Conservation (phyloP, 2,888 invertebrate species). For the Coleophora flavipennella region DNA sequence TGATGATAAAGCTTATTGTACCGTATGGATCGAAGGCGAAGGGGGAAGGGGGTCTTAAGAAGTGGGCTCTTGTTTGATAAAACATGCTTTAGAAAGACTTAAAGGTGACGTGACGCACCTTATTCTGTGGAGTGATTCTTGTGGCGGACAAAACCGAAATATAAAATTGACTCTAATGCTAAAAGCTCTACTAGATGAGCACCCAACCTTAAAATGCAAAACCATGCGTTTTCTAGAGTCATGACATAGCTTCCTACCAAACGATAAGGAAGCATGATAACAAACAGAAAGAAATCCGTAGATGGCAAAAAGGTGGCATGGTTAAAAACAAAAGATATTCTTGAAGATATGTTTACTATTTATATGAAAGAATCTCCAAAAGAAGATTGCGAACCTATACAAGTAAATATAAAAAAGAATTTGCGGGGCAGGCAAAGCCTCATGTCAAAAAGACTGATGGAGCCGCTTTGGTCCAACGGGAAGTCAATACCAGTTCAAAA, state of each 20-base stretch:
- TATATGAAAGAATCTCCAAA: too few relatives aligned
- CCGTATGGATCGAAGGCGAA: slow-evolving; percentile 1
- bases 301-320: background rate
- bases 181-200: background rate
- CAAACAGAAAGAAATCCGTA: background rate
- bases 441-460: too few relatives aligned
- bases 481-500: too few relatives aligned
- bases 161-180: too few relatives aligned
- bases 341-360: background rate
- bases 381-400: too few relatives aligned
- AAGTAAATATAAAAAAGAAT: too few relatives aligned
- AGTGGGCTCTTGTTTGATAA: slow-evolving; percentile 1
- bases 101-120: background rate
- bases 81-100: background rate
- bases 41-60: slow-evolving; percentile 1
- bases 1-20: background rate
- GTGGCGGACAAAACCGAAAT: slow-evolving; percentile 3
- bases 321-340: background rate
- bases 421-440: too few relatives aligned
- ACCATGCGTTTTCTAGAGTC: background rate
- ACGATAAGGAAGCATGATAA: background rate
- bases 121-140: slow-evolving; percentile 1
- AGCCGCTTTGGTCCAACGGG: too few relatives aligned
- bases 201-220: background rate
- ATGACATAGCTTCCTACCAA: background rate